phyloP scores from a whole-genome alignment of 2,113 vertebrate genomes.

The Chaetura pelagica region DNA sequence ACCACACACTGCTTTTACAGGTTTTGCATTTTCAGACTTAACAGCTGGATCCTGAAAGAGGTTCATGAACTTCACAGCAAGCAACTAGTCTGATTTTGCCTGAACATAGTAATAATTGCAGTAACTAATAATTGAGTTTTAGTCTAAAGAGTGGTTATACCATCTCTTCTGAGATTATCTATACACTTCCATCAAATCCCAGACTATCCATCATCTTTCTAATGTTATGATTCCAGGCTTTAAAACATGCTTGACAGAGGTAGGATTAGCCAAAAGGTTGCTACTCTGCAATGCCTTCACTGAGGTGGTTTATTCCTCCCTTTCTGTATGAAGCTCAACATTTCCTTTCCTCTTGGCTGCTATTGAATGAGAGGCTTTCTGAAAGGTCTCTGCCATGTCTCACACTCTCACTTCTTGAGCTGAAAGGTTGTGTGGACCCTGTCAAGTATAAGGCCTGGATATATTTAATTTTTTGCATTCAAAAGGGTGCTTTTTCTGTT shows the following conservation, averaged over 20 bases:
- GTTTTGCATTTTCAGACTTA: neutral
- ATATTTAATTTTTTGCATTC: neutral
- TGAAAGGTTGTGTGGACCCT: neutral
- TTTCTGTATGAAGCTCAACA: neutral
- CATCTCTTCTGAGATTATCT: neutral
- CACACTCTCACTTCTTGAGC: neutral
- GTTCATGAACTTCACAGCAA: neutral
- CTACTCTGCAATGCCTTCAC: neutral
- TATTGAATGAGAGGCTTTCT: accelerated
- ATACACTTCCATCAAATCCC: neutral
- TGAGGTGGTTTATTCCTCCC: neutral
- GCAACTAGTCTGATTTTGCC: neutral
- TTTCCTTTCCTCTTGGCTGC: neutral
- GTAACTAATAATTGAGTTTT: neutral
- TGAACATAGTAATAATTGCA: neutral
- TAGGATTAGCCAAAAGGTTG: neutral
- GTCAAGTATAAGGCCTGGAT: neutral
- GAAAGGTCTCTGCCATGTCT: neutral
- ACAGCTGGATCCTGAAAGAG: neutral
- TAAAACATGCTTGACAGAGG: neutral
- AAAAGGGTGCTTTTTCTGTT: neutral
- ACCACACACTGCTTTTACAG: neutral
- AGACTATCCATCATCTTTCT: neutral
- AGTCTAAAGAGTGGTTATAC: neutral
- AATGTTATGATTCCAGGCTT: neutral